These are phyloP conservation scores for Uropsilus gracilis DNA, from an alignment of 2,113 vertebrate genomes.

Conservation along the genomic window DNA sequence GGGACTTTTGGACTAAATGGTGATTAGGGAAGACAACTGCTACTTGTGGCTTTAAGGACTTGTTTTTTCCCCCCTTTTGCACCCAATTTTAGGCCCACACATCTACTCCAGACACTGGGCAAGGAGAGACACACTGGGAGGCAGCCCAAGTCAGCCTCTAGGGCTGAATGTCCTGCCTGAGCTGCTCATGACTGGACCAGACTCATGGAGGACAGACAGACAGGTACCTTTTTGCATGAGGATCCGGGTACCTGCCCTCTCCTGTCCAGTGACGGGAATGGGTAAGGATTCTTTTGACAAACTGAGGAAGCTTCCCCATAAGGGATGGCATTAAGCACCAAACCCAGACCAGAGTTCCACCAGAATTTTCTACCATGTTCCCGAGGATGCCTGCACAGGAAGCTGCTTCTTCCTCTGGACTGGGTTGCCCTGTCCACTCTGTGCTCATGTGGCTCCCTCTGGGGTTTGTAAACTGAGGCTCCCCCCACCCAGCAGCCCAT, in stretches of 20 bases:
- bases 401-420: not conserved
- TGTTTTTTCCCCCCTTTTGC: too few relatives aligned
- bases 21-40: too few relatives aligned
- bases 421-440: rapidly evolving
- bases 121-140: not conserved
- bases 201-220: not conserved
- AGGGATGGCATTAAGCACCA: not conserved
- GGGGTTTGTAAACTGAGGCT: not conserved
- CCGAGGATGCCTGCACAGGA: not conserved
- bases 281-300: not conserved
- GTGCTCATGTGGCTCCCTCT: rapidly evolving
- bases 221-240: not conserved
- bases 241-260: not conserved
- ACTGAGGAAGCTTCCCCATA: not conserved
- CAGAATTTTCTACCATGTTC: not conserved
- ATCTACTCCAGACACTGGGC: not conserved
- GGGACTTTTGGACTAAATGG: too few relatives aligned
- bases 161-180: not conserved
- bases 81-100: too few relatives aligned
- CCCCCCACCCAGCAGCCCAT: not conserved
- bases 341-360: not conserved
- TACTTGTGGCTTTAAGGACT: too few relatives aligned
- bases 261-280: not conserved
- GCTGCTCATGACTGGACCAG: not conserved
- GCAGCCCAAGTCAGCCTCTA: not conserved